Conservation (phyloP, 2,888 invertebrate genomes). For the Lymantria monacha region DNA sequence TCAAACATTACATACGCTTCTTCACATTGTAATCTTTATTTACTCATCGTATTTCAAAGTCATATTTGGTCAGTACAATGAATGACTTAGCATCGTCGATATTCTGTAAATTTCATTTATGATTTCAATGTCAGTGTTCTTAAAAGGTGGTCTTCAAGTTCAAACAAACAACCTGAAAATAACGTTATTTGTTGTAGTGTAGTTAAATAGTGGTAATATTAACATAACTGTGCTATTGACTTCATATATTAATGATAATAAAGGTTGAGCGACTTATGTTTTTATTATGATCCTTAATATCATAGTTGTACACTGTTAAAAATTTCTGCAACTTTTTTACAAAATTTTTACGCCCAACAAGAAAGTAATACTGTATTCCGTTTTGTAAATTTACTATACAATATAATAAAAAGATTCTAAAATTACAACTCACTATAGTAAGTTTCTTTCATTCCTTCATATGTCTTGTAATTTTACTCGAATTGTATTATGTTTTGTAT, state of each 20-base stretch:
- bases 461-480: too few species aligned
- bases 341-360: too few species aligned
- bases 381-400: too few species aligned
- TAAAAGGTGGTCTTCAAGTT: slow-evolving; percentile 43
- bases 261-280: not conserved
- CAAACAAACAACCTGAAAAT: slow-evolving; percentile 53
- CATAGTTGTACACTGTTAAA: too few species aligned
- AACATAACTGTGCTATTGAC: slow-evolving; percentile 28
- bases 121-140: slow-evolving; percentile 56
- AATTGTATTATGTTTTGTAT: too few species aligned
- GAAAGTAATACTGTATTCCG: too few species aligned
- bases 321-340: too few species aligned
- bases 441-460: too few species aligned
- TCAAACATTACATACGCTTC: not conserved
- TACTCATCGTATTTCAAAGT: slow-evolving; percentile 18
- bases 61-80: slow-evolving; percentile 22
- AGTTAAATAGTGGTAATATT: slow-evolving; percentile 33
- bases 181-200: slow-evolving; percentile 32
- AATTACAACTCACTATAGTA: too few species aligned
- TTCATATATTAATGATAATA: slow-evolving; percentile 7
- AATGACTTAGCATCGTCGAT: slow-evolving; percentile 22
- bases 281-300: not conserved
- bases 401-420: too few species aligned
- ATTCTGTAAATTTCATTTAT: slow-evolving; percentile 24
- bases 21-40: slow-evolving; percentile 13